Conservation (phyloP, 2,888 invertebrate species). For the Drosophila mettleri region DNA sequence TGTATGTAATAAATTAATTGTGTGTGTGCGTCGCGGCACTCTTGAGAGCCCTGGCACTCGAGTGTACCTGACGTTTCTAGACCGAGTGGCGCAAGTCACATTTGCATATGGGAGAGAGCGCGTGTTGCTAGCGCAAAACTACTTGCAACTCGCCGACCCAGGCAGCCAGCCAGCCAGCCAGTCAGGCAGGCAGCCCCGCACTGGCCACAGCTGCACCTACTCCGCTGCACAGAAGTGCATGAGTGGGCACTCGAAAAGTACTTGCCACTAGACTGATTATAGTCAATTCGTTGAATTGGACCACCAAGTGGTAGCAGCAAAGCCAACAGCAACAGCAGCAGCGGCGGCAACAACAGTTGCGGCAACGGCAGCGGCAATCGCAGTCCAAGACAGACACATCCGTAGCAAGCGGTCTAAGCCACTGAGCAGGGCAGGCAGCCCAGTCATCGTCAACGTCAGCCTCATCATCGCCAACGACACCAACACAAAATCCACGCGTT, state of each 20-base stretch:
- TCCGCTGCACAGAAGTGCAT: constrained; percentile 71
- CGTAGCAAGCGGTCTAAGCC: constrained; percentile 45
- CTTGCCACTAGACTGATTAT: constrained; percentile 81
- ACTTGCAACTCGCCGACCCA: constrained; percentile 74
- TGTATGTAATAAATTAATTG: constrained; percentile 81
- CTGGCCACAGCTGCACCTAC: constrained; percentile 31
- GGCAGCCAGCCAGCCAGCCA: constrained; percentile 7
- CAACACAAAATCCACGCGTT: constrained; percentile 50
- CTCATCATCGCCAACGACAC: constrained; percentile 49
- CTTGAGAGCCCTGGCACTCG: constrained; percentile 38
- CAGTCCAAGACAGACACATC: constrained; percentile 36
- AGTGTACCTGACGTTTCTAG: constrained; percentile 53
- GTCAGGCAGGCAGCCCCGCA: constrained; percentile 10
- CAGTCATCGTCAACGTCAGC: constrained; percentile 61
- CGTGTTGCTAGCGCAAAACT: constrained; percentile 31
- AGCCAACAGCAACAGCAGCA: constrained; percentile 18
- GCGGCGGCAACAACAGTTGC: constrained; percentile 35
- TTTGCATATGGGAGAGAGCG: constrained; percentile 65
- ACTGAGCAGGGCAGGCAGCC: constrained; percentile 56
- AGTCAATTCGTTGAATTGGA: constrained; percentile 81
- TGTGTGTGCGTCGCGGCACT: constrained; percentile 65
- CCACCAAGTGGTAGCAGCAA: constrained; percentile 69
- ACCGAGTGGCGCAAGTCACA: constrained; percentile 59
- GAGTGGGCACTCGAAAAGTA: constrained; percentile 81
- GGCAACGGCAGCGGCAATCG: constrained; percentile 31